phyloP scores from a whole-genome alignment of 2,797 vertebrate genomes.

The Chromobotia macracanthus region DNA sequence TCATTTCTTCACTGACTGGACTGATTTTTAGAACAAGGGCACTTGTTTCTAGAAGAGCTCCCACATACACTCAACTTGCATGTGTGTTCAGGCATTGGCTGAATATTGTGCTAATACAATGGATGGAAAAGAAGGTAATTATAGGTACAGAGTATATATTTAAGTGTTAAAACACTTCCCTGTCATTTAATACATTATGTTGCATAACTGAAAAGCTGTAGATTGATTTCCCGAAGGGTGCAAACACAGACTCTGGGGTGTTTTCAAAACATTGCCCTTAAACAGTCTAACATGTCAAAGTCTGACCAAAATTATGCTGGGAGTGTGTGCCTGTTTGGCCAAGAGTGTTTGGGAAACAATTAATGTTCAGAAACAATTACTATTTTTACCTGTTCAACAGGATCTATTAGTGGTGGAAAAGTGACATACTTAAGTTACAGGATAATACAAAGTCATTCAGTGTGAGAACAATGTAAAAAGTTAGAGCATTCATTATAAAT shows the following conservation, averaged over 20 bases:
- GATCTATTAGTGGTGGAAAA: no score
- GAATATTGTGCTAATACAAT: background rate
- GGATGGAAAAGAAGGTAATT: background rate
- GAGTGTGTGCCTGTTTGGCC: background rate
- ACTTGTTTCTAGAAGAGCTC: constrained; percentile 15
- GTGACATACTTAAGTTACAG: background rate
- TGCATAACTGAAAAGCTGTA: background rate
- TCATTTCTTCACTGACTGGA: constrained; percentile 23
- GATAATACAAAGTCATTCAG: background rate
- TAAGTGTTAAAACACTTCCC: background rate
- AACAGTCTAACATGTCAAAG: background rate
- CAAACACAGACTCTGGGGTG: background rate
- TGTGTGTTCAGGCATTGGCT: background rate
- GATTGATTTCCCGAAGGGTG: background rate
- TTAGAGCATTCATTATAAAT: no score
- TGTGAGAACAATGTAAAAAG: no score
- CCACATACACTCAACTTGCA: background rate
- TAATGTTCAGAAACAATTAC: no score
- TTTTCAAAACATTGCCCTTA: background rate
- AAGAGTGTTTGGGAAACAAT: no score
- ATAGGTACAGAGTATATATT: background rate
- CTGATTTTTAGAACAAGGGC: constrained; percentile 18
- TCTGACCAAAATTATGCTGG: background rate
- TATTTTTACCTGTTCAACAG: no score
- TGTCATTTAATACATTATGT: background rate